These are phyloP conservation scores for Simalia tracyae DNA, from an alignment of 2,797 vertebrate species.

Conservation along the genomic window DNA sequence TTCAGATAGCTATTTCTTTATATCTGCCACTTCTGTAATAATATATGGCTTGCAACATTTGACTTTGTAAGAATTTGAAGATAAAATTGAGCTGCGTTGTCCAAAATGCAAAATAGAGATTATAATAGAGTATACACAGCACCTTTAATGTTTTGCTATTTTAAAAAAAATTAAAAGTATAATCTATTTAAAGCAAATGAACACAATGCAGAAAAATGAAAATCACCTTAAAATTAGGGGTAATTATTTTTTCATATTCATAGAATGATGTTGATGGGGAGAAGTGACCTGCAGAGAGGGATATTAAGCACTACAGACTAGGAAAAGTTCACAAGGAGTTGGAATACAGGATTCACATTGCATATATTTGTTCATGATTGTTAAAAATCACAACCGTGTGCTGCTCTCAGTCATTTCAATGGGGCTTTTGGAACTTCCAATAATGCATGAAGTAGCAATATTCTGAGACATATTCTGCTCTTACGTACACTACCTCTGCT, in stretches of 20 bases:
- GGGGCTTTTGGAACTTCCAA: neutral
- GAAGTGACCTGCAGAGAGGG: slow-evolving; percentile 31
- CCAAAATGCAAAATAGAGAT: neutral
- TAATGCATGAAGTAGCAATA: neutral
- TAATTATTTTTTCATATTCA: slow-evolving; percentile 50
- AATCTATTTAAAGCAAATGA: slow-evolving; percentile 20
- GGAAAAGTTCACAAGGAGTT: slow-evolving; percentile 25
- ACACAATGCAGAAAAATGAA: slow-evolving; percentile 3
- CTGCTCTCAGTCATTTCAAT: neutral
- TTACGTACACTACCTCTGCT: neutral
- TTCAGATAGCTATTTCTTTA: slow-evolving; percentile 36
- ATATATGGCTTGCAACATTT: neutral
- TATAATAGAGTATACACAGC: slow-evolving; percentile 14
- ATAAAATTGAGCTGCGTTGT: neutral
- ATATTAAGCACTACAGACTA: slow-evolving; percentile 32
- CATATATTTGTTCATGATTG: slow-evolving; percentile 26
- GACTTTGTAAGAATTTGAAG: slow-evolving; percentile 34
- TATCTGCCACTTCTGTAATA: slow-evolving; percentile 6
- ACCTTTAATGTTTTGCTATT: neutral
- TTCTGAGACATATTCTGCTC: neutral
- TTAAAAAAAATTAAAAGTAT: neutral
- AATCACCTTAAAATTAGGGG: slow-evolving; percentile 26
- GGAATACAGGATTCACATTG: slow-evolving; percentile 1
- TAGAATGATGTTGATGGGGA: slow-evolving; percentile 3
- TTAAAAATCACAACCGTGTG: slow-evolving; percentile 11